Conservation (phyloP, 2,888 invertebrate genomes). For the Mythimna vitellina region DNA sequence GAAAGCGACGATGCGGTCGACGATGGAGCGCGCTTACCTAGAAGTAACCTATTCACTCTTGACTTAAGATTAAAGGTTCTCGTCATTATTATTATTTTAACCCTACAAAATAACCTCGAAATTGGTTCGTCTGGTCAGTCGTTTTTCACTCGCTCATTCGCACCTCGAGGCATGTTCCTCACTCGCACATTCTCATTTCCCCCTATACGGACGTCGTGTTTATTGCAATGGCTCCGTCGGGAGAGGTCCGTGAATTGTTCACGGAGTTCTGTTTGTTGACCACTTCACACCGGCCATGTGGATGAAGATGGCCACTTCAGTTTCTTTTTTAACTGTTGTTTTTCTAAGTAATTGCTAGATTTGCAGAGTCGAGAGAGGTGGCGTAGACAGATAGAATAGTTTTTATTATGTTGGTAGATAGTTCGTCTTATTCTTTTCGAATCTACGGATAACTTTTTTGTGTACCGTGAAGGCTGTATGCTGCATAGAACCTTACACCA, state of each 20-base stretch:
- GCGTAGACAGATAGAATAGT: background rate
- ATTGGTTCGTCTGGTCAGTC: slow-evolving; percentile 7
- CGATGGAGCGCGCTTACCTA: too few species aligned
- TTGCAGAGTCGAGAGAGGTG: background rate
- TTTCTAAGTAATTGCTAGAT: slow-evolving; percentile 45
- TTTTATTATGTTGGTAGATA: too few species aligned
- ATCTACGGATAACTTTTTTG: too few species aligned
- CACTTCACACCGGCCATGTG: slow-evolving; percentile 53
- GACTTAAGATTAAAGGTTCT: too few species aligned
- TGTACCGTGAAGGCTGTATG: too few species aligned
- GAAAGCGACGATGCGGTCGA: too few species aligned
- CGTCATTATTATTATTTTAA: background rate
- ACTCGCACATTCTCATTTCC: slow-evolving; percentile 52
- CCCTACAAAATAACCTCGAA: background rate
- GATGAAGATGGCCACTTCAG: slow-evolving; percentile 31
- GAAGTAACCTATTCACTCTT: too few species aligned
- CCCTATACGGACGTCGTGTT: slow-evolving; percentile 65
- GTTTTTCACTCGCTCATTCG: slow-evolving; percentile 46
- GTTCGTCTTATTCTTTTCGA: too few species aligned
- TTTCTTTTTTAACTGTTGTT: slow-evolving; percentile 23
- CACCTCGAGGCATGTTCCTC: slow-evolving; percentile 41
- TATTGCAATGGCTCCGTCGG: slow-evolving; percentile 75
- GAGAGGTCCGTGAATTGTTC: slow-evolving; percentile 70
- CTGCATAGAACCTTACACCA: too few species aligned
- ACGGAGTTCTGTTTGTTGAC: slow-evolving; percentile 66